Base-by-base conservation (phyloP, 2,888 invertebrate species). In the Agriopis aurantiaria region DNA sequence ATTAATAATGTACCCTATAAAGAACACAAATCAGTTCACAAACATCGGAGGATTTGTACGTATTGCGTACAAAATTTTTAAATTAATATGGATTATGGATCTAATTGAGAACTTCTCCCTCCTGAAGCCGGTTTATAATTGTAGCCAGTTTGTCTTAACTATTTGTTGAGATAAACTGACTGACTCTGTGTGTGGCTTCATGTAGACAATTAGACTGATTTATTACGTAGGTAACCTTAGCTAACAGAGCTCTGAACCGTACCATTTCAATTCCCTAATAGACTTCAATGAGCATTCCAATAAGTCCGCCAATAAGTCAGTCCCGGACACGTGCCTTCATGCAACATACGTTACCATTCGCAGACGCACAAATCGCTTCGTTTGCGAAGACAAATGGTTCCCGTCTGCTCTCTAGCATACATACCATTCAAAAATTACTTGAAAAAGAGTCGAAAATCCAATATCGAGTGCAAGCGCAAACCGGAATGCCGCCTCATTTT, bases 331-430 rank as follows among this genome's bases (percentile, higher is more conserved):
- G 87, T 88, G 88, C 88, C 88, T 87, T 82, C 83, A 81, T 84
- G 87, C 84, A 86, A 89, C 92, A 92, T 93, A 88, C 90, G 91
- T 92, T 92, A 92, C 88, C 89, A 88, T 89, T 88, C 87, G 88
- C 87, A 87, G 86, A 92, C 93, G 92, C 93, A 91, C 92, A 90
- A 89, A 91, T 92, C 93, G 92, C 89, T 92, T 90, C 91, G 89
- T 93, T 94, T 93, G 91, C 88, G 83, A 91, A 94, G 93, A 94
- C 88, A 92, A 93, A 94, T 93, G 89, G 88, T 82, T 78, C 75
- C 85, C 82, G 88, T 86, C 88, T 89, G 84, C 86, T 80, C 80
- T 83, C 84, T 82, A 85, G 85, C 85, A 85, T 85, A 83, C 83
- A 88, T 88, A 86, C 82, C 82, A 82, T 91, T 86, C 86, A 88